Conservation (phyloP, 1,140 invertebrate genomes). For the Calliphora vicina region DNA sequence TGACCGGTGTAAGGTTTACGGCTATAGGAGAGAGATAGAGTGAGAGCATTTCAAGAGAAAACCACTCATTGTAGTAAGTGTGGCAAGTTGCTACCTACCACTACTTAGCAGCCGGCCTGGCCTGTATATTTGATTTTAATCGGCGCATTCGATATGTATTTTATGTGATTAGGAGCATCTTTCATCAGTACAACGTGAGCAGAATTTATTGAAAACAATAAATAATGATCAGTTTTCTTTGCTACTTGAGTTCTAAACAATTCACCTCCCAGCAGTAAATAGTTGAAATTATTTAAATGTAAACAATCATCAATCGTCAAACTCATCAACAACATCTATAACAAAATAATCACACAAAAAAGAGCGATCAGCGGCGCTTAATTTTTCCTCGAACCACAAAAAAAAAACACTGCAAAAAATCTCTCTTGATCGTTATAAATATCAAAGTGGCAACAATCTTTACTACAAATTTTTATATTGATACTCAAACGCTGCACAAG, state of each 20-base stretch:
- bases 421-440: too few relatives aligned
- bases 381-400: too few relatives aligned
- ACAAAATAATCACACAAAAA: background rate
- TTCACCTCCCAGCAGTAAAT: background rate
- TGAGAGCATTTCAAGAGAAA: background rate
- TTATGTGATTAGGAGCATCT: background rate
- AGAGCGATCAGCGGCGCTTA: too few relatives aligned
- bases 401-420: too few relatives aligned
- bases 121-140: background rate
- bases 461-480: too few relatives aligned
- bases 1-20: background rate
- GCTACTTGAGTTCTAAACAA: background rate
- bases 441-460: too few relatives aligned
- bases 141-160: background rate
- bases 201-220: background rate
- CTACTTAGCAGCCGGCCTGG: background rate
- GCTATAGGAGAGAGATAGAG: background rate
- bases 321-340: background rate
- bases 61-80: background rate
- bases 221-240: background rate
- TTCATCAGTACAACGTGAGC: background rate
- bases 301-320: background rate
- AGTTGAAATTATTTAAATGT: background rate
- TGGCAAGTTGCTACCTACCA: background rate
- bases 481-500: too few relatives aligned